A percentile compares a stretch with the other conserved stretches of the same genome.
phyloP scores from a whole-genome alignment of 2,888 invertebrate species.

The Pharmacophagus antenor region DNA sequence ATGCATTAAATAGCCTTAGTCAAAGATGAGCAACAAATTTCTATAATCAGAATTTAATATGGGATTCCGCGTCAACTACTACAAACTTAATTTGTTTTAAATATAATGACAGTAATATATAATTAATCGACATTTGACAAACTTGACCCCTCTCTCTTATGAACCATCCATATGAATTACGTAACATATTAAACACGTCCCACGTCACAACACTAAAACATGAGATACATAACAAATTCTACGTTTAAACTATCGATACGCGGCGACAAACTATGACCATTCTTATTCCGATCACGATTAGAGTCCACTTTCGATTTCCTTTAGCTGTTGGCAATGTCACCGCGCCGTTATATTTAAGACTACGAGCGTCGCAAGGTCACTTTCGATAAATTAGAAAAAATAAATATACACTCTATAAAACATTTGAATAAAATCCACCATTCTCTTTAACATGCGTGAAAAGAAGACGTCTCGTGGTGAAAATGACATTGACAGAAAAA shows the following conservation, averaged over 20 bases:
- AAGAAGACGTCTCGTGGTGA: constrained; percentile 33
- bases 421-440: neutral
- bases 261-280: neutral
- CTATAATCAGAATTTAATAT: no score
- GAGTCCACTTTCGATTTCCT: constrained; percentile 30
- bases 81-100: no score
- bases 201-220: constrained; percentile 16
- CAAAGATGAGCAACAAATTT: no score
- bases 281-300: constrained; percentile 24
- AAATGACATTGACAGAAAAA: constrained; percentile 32
- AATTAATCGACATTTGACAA: no score
- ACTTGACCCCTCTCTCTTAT: neutral
- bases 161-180: constrained; percentile 4
- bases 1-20: no score
- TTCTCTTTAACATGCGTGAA: constrained; percentile 8
- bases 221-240: constrained; percentile 1
- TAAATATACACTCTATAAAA: constrained; percentile 4
- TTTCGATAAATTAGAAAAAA: constrained; percentile 20
- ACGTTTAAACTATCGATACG: neutral
- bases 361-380: constrained; percentile 28
- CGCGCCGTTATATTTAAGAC: constrained; percentile 26
- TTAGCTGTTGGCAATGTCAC: constrained; percentile 25
- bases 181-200: constrained; percentile 13
- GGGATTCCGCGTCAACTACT: no score
- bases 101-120: no score